A percentile compares a stretch with the other conserved stretches of the same genome.
phyloP scores from a whole-genome alignment of 1,140 invertebrate genomes.

The Trachymyrmex septentrionalis region DNA sequence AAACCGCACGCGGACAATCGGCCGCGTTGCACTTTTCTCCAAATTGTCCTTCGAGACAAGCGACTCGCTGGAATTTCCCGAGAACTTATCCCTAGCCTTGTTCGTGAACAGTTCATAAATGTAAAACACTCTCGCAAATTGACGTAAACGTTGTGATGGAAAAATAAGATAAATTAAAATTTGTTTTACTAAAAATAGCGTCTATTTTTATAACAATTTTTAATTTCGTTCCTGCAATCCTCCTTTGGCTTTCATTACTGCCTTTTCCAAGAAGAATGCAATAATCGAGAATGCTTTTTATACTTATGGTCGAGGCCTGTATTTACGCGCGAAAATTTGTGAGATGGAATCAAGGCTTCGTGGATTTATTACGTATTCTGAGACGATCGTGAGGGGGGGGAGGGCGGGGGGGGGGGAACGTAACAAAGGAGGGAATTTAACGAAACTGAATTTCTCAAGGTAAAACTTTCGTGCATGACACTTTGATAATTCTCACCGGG shows the following conservation, averaged over 20 bases:
- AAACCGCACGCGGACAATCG: background rate
- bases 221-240: no score
- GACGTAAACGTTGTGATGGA: no score
- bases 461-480: background rate
- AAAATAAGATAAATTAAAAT: no score
- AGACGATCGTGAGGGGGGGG: background rate
- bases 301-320: no score
- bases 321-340: constrained; percentile 29
- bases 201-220: no score
- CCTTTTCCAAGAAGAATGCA: no score
- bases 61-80: background rate
- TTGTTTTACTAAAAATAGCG: no score
- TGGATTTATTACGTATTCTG: background rate
- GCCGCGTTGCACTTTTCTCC: constrained; percentile 2
- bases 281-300: no score
- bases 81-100: background rate
- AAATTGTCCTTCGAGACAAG: background rate
- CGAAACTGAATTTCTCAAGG: background rate
- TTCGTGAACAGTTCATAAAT: no score
- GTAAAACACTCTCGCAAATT: no score
- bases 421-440: background rate
- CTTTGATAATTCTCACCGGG: background rate
- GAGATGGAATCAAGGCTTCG: background rate
- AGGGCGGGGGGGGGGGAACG: no score
- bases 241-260: no score